Conservation (phyloP, 2,113 vertebrate species). For the Odocoileus virginianus region DNA sequence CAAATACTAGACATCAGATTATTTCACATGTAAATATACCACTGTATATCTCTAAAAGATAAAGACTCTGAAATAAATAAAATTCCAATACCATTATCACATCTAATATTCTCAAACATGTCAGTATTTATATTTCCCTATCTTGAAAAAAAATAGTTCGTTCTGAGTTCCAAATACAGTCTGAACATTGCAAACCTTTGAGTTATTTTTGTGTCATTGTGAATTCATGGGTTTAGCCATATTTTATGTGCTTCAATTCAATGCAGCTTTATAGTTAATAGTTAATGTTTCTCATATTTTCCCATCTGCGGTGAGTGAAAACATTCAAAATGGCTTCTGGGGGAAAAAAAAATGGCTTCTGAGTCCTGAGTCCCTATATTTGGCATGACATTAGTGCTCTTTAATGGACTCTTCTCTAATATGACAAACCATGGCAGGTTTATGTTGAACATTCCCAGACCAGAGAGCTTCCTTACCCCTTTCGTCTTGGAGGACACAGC, state of each 20-base stretch:
- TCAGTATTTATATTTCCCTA: neutral
- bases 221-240: neutral
- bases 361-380: neutral
- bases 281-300: neutral
- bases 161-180: neutral
- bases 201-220: neutral
- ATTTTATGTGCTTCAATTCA: neutral
- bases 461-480: neutral
- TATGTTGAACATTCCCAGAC: neutral
- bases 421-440: neutral
- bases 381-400: neutral
- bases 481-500: neutral
- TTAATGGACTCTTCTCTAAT: neutral
- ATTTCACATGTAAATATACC: neutral
- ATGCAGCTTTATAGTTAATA: neutral
- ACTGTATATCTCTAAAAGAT: neutral
- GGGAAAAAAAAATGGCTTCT: neutral
- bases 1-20: neutral
- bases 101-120: neutral
- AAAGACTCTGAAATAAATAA: neutral
- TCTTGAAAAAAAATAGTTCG: neutral
- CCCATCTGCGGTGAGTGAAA: neutral
- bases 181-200: neutral
- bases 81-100: neutral
- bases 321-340: neutral